These are phyloP conservation scores for Onychostoma macrolepis DNA, from an alignment of 2,113 vertebrate genomes.

Conservation along the genomic window DNA sequence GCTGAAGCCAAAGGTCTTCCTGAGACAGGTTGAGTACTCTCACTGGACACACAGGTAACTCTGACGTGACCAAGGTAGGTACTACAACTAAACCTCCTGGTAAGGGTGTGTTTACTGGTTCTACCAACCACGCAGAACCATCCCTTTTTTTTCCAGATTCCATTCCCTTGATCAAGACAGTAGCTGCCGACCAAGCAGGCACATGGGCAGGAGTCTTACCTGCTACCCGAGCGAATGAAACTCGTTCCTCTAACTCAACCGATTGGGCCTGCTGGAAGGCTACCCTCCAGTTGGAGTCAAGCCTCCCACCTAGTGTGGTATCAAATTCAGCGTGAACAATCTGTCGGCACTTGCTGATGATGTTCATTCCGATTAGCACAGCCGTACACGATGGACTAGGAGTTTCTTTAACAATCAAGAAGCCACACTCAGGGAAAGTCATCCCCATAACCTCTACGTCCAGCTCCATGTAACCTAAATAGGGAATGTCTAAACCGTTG, in stretches of 20 bases:
- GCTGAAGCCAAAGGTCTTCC: constrained; percentile 25
- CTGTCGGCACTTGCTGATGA: constrained; percentile 28
- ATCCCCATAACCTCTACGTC: constrained; percentile 39
- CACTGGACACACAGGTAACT: not conserved
- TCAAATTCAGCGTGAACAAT: constrained; percentile 22
- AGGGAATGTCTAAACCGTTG: constrained; percentile 35
- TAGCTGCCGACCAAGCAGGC: constrained; percentile 19
- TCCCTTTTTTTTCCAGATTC: not conserved
- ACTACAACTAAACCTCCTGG: constrained; percentile 1
- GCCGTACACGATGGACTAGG: not conserved
- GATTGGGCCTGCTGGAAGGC: constrained; percentile 38
- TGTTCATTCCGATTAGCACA: constrained; percentile 37
- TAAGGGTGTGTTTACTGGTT: not conserved
- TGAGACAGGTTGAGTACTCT: constrained; percentile 8
- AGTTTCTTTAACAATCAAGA: constrained; percentile 33
- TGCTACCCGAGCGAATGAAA: not conserved
- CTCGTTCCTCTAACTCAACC: not conserved
- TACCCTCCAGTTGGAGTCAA: constrained; percentile 31
- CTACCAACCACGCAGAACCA: not conserved
- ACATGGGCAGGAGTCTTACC: constrained; percentile 20
- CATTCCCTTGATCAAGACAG: not conserved
- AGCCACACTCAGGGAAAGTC: constrained; percentile 1
- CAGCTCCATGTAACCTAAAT: constrained; percentile 11
- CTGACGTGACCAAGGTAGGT: constrained; percentile 2
- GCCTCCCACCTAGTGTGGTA: not conserved